Evolutionary conservation across 1,140 invertebrate genomes (phyloP).

Genomic region (Drosophila tsacasi): DNA sequence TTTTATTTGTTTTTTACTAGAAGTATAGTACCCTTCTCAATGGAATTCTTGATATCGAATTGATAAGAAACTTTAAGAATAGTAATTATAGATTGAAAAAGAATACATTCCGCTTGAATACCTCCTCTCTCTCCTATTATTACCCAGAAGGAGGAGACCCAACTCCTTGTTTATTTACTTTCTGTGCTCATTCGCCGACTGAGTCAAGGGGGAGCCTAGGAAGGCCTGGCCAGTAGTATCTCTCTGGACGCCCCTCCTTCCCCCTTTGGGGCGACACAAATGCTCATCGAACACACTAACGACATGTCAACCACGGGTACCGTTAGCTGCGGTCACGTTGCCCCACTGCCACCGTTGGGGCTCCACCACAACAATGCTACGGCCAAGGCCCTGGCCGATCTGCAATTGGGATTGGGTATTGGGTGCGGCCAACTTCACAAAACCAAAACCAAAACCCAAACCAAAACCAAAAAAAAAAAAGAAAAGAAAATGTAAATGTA

Average conservation of each 20-base stretch:
- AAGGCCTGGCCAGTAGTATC: not conserved
- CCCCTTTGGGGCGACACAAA: slow-evolving; percentile 29
- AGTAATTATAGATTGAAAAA: too few species aligned
- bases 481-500: slow-evolving; percentile 22
- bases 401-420: slow-evolving; percentile 35
- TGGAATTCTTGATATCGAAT: not conserved
- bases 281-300: slow-evolving; percentile 57
- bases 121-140: not conserved
- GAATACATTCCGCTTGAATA: not conserved
- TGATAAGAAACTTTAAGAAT: not conserved
- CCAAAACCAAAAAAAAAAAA: not conserved
- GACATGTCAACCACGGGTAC: slow-evolving; percentile 73
- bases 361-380: slow-evolving; percentile 7
- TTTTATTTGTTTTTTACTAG: not conserved
- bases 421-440: slow-evolving; percentile 35
- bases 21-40: not conserved
- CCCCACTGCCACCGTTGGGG: slow-evolving; percentile 1
- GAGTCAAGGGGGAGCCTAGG: not conserved
- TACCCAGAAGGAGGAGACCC: not conserved
- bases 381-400: slow-evolving; percentile 29
- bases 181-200: not conserved
- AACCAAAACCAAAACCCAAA: not conserved
- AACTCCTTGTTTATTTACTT: not conserved
- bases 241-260: too few species aligned
- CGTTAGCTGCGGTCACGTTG: slow-evolving; percentile 76